These are phyloP conservation scores for Agrotis ipsilon DNA, from an alignment of 2,888 invertebrate genomes.

Conservation along the genomic window DNA sequence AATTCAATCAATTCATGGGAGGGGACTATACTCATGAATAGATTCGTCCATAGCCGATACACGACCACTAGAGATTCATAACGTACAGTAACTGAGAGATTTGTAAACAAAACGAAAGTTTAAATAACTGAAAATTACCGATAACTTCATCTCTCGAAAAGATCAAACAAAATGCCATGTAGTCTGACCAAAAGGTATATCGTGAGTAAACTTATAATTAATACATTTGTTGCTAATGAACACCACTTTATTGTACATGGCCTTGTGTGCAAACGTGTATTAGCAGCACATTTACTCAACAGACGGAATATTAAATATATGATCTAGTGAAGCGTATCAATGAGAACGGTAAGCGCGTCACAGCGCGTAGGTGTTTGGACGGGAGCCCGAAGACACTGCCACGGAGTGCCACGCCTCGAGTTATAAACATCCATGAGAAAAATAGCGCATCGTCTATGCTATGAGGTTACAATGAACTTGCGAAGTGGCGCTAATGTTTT, in stretches of 20 bases:
- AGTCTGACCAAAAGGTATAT: not conserved
- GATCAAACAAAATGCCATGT: not conserved
- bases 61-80: constrained; percentile 1
- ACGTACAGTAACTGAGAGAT: not conserved
- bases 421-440: constrained; percentile 71
- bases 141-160: not conserved
- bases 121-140: not conserved
- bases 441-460: constrained; percentile 40
- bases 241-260: constrained; percentile 11
- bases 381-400: constrained; percentile 72
- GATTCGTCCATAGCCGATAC: constrained; percentile 5
- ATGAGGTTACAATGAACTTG: constrained; percentile 65
- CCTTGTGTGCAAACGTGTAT: constrained; percentile 30
- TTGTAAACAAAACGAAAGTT: not conserved
- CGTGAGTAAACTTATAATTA: not conserved
- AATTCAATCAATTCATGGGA: constrained; percentile 41
- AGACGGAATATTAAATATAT: constrained; percentile 55
- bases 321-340: constrained; percentile 59
- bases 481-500: constrained; percentile 49
- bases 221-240: constrained; percentile 19
- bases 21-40: constrained; percentile 36
- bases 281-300: constrained; percentile 46
- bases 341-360: constrained; percentile 62
- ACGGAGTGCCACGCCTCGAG: constrained; percentile 73
- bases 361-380: constrained; percentile 76